Percentiles rank a stretch among this genome's conserved stretches.
Conservation (phyloP, 2,797 vertebrate species). For the Hozukius guyotensis region DNA sequence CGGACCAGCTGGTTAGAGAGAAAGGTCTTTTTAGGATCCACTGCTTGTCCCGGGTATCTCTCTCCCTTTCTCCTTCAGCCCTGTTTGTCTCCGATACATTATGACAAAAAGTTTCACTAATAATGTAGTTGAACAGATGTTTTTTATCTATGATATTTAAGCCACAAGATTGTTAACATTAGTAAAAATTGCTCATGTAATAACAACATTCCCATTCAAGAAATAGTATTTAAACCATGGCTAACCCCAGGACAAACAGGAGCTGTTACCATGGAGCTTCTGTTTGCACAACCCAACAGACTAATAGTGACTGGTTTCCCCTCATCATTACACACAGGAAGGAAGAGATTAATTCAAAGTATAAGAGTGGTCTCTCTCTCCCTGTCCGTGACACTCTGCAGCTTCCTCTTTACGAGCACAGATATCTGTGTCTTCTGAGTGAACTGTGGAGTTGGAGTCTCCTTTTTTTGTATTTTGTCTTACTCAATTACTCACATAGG, state of each 20-base stretch:
- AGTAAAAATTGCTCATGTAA: constrained; percentile 2
- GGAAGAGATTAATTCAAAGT: constrained; percentile 51
- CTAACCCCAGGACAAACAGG: constrained; percentile 43
- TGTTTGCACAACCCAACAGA: constrained; percentile 57
- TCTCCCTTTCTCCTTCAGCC: neutral
- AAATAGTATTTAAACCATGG: constrained; percentile 36
- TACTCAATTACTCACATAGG: too few species aligned
- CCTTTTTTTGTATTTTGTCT: neutral
- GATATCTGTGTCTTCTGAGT: neutral
- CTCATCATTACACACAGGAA: constrained; percentile 53
- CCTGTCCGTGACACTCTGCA: neutral
- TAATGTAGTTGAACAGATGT: neutral
- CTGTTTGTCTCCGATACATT: neutral
- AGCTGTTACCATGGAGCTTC: constrained; percentile 62
- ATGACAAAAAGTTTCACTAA: neutral
- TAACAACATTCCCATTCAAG: neutral
- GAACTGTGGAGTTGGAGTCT: neutral
- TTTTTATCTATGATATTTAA: neutral
- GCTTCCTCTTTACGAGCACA: neutral
- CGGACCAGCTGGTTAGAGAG: constrained; percentile 10
- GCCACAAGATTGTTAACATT: neutral
- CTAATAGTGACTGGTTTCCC: constrained; percentile 53
- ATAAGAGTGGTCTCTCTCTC: constrained; percentile 10
- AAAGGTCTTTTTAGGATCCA: constrained; percentile 1
- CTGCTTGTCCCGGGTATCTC: neutral